Evolutionary conservation across 2,888 invertebrate genomes (phyloP).

Genomic region (Trimorus sp.): DNA sequence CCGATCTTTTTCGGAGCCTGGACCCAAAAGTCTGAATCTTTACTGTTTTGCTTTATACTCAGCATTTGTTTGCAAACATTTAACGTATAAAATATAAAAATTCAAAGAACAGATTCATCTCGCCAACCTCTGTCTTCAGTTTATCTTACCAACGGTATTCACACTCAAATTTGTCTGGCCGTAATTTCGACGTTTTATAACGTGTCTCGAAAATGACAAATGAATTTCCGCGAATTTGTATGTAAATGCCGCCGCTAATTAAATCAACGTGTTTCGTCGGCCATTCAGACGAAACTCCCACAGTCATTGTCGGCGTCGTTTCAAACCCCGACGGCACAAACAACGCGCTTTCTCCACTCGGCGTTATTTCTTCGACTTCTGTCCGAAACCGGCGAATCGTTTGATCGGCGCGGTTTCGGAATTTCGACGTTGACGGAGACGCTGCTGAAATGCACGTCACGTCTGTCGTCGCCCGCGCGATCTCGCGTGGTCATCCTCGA

Average conservation of each 20-base stretch:
- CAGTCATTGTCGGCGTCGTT: constrained; percentile 11
- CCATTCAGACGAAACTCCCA: constrained; percentile 34
- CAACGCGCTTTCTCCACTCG: constrained; percentile 18
- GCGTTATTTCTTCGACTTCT: constrained; percentile 19
- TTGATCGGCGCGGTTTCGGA: constrained; percentile 23
- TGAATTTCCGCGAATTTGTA: constrained; percentile 48
- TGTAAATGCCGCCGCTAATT: constrained; percentile 45
- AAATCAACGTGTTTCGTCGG: constrained; percentile 40
- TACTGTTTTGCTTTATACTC: too few relatives aligned
- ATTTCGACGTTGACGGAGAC: constrained; percentile 29
- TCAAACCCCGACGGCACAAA: constrained; percentile 32
- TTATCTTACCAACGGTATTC: too few relatives aligned
- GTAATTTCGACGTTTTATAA: constrained; percentile 39
- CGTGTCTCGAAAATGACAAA: constrained; percentile 46
- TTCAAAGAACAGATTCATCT: too few relatives aligned
- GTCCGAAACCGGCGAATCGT: constrained; percentile 17
- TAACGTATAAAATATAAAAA: too few relatives aligned
- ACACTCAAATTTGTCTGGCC: not conserved
- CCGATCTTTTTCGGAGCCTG: not conserved
- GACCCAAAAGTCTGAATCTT: too few relatives aligned
- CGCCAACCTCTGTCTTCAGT: too few relatives aligned
- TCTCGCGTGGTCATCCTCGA: constrained; percentile 54
- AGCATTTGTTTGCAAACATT: too few relatives aligned
- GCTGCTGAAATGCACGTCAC: constrained; percentile 45
- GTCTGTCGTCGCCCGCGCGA: constrained; percentile 38